These are phyloP conservation scores for Sturnus vulgaris DNA, from an alignment of 2,113 vertebrate species.

Conservation along the genomic window DNA sequence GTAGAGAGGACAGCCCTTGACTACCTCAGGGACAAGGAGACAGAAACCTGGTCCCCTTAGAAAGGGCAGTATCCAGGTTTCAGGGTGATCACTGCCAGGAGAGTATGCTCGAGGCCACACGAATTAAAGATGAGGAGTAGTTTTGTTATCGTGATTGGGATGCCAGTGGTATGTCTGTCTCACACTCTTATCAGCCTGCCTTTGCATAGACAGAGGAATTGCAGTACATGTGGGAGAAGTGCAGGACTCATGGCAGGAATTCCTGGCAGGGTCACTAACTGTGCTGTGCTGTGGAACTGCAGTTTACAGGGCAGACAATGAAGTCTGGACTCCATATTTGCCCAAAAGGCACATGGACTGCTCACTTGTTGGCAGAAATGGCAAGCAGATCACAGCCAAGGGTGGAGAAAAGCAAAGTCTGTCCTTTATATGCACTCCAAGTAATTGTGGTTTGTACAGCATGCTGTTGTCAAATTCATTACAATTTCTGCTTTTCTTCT, in stretches of 20 bases:
- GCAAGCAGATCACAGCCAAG: neutral
- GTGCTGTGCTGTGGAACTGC: neutral
- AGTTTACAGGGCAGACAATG: neutral
- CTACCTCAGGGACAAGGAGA: neutral
- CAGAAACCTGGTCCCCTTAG: neutral
- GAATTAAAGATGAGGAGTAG: neutral
- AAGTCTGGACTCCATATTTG: neutral
- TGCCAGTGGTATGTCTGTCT: neutral
- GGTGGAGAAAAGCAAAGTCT: neutral
- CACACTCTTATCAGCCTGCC: neutral
- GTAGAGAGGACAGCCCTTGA: neutral
- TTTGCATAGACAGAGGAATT: neutral
- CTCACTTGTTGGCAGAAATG: neutral
- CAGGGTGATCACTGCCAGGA: neutral
- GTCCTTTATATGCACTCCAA: neutral
- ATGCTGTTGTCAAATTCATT: neutral
- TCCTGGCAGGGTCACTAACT: neutral
- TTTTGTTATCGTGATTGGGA: neutral
- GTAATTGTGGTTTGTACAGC: neutral
- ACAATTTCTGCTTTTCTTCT: neutral
- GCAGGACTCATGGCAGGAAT: neutral
- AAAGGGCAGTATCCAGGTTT: neutral
- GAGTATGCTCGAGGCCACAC: accelerated
- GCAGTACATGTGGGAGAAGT: neutral
- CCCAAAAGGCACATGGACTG: neutral